phyloP scores from a whole-genome alignment of 1,140 invertebrate species.

The Idris sp. region DNA sequence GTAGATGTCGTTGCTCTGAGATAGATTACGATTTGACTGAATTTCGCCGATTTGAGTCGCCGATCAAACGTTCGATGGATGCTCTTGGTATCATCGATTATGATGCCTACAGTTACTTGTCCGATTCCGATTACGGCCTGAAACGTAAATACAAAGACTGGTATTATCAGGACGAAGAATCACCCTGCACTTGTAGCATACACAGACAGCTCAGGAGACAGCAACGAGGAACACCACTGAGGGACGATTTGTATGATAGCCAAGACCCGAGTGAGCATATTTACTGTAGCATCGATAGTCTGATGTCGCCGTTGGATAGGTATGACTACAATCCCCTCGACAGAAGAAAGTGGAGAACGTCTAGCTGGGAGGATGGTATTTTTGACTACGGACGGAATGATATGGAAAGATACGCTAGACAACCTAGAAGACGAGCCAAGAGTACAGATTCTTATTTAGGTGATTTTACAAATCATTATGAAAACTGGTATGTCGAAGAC shows the following conservation, averaged over 20 bases:
- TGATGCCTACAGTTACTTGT: constrained; percentile 29
- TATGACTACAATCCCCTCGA: constrained; percentile 50
- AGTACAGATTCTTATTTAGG: constrained; percentile 71
- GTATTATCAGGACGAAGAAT: constrained; percentile 56
- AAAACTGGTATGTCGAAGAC: constrained; percentile 62
- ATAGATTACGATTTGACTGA: constrained; percentile 36
- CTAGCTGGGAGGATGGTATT: constrained; percentile 37
- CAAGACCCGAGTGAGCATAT: constrained; percentile 68
- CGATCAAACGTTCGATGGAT: constrained; percentile 53
- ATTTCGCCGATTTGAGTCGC: constrained; percentile 52
- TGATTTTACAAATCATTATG: constrained; percentile 55
- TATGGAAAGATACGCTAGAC: constrained; percentile 17
- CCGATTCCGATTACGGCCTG: constrained; percentile 57
- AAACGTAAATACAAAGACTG: constrained; percentile 67
- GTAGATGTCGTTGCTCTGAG: constrained; percentile 34
- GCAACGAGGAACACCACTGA: constrained; percentile 43
- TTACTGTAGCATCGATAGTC: constrained; percentile 74
- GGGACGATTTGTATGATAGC: constrained; percentile 61
- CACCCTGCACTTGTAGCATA: constrained; percentile 8
- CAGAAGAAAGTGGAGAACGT: constrained; percentile 48
- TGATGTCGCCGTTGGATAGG: constrained; percentile 56
- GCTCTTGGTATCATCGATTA: constrained; percentile 55
- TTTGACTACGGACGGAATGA: constrained; percentile 26
- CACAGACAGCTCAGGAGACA: constrained; percentile 43
- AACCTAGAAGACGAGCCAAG: constrained; percentile 61